Conservation (phyloP, 2,113 vertebrate genomes). For the Stomatorhinus ivindoensis region DNA sequence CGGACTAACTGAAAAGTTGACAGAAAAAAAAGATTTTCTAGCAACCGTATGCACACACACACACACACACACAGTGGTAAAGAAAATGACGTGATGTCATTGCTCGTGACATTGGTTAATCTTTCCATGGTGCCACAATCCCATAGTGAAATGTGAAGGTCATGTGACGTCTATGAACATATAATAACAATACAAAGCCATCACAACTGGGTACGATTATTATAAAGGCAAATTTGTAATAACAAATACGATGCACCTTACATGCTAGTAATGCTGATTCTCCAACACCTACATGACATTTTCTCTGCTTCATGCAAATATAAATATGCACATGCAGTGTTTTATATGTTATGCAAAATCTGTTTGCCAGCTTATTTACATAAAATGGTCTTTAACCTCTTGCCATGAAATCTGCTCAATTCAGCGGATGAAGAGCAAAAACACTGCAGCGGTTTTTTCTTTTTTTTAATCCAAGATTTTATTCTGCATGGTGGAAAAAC, state of each 20-base stretch:
- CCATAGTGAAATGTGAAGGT: neutral
- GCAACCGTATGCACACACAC: neutral
- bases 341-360: constrained; percentile 1
- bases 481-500: neutral
- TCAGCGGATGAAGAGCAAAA: neutral
- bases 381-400: neutral
- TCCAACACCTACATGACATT: neutral
- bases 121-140: neutral
- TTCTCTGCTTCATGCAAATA: neutral
- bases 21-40: neutral
- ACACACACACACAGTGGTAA: neutral
- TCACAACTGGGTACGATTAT: neutral
- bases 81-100: neutral
- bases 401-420: neutral
- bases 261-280: neutral
- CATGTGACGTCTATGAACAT: neutral
- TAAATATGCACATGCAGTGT: neutral
- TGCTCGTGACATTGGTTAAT: neutral
- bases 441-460: neutral
- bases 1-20: neutral
- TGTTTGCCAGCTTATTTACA: neutral
- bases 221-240: neutral
- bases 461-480: neutral
- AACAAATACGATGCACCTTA: neutral
- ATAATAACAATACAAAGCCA: neutral